A percentile compares a stretch with the other conserved stretches of the same genome.
phyloP scores from a whole-genome alignment of 1,140 invertebrate species.

The Sitophilus oryzae region DNA sequence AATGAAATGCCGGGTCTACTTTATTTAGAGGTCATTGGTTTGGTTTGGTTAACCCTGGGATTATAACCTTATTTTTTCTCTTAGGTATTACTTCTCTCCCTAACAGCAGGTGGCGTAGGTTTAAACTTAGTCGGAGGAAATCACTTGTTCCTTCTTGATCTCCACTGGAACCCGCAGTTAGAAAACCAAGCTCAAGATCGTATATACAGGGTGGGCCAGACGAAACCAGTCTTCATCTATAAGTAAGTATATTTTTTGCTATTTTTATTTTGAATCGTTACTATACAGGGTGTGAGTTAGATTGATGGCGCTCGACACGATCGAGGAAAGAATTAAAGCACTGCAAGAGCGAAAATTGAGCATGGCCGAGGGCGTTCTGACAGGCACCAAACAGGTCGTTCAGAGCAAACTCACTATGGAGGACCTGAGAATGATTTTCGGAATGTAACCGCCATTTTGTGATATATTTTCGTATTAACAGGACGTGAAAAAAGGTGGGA shows the following conservation, averaged over 20 bases:
- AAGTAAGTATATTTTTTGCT: conserved; percentile 59
- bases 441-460: conserved; percentile 45
- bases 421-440: conserved; percentile 74
- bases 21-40: too few relatives aligned
- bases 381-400: conserved; percentile 52
- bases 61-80: too few relatives aligned
- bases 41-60: too few relatives aligned
- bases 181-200: conserved; percentile 89
- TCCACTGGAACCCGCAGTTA: conserved; percentile 94
- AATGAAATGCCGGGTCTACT: too few relatives aligned
- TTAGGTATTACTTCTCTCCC: conserved; percentile 74
- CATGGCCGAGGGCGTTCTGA: conserved; percentile 72
- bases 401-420: conserved; percentile 66
- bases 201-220: conserved; percentile 85
- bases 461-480: too few relatives aligned
- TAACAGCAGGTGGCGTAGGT: conserved; percentile 86
- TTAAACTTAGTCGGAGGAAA: conserved; percentile 86
- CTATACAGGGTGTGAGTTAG: conserved; percentile 45
- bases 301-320: conserved; percentile 74
- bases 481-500: too few relatives aligned
- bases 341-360: conserved; percentile 75
- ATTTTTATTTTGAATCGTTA: background rate
- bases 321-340: conserved; percentile 75
- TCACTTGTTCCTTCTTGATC: conserved; percentile 82
- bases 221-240: conserved; percentile 73